Percentiles rank a stretch among this genome's conserved stretches.
These are phyloP conservation scores for Pitta sordida DNA, from an alignment of 2,113 vertebrate genomes.

Conservation along the genomic window DNA sequence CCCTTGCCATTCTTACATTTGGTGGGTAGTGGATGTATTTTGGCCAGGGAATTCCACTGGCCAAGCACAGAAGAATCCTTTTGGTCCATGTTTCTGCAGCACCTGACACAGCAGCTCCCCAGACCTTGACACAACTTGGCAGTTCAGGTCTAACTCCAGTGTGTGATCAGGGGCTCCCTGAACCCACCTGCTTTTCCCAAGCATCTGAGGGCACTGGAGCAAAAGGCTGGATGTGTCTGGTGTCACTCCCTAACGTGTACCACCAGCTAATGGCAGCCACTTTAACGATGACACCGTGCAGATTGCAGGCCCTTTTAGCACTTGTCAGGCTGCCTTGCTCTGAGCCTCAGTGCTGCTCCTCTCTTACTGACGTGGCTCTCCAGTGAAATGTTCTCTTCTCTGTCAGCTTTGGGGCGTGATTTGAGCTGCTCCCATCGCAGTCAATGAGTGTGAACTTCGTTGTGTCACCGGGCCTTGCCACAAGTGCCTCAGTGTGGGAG, in stretches of 20 bases:
- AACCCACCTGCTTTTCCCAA: neutral
- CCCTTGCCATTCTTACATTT: neutral
- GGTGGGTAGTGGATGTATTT: neutral
- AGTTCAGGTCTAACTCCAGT: neutral
- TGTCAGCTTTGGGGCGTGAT: constrained; percentile 11
- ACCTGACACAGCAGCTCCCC: neutral
- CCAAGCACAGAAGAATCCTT: neutral
- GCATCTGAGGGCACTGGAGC: neutral
- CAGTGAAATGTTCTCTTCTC: neutral
- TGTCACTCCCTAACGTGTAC: neutral
- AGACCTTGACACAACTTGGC: accelerated
- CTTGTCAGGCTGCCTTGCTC: constrained; percentile 40
- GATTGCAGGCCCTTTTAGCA: neutral
- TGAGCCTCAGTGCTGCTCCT: neutral
- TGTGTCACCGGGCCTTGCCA: neutral
- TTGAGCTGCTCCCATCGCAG: neutral
- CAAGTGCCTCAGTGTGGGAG: neutral
- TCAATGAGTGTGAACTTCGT: neutral
- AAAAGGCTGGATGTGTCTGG: neutral
- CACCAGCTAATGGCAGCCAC: neutral
- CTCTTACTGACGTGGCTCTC: neutral
- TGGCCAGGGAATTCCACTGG: neutral
- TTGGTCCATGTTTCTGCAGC: accelerated
- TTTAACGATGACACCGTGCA: neutral
- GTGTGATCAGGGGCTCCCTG: neutral